These are phyloP conservation scores for Eilema sororculum DNA, from an alignment of 2,888 invertebrate genomes.

Conservation along the genomic window DNA sequence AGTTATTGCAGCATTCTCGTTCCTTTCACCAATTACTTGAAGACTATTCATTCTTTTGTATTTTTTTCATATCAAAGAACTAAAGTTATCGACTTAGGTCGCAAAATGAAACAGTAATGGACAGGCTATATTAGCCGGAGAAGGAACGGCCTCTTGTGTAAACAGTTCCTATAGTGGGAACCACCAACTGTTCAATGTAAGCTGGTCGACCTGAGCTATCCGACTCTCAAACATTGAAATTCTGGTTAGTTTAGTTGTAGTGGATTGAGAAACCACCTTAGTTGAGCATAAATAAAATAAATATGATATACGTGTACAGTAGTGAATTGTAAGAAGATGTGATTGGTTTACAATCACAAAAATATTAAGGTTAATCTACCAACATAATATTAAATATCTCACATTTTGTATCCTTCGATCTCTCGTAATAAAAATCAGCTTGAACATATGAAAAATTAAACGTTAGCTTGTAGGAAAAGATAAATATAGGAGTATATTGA, in stretches of 20 bases:
- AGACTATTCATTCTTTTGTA: conserved; percentile 9
- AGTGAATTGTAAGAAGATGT: neutral
- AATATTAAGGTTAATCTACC: too few relatives aligned
- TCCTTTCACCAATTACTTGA: conserved; percentile 8
- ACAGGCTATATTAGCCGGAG: neutral
- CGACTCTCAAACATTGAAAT: neutral
- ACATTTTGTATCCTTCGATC: too few relatives aligned
- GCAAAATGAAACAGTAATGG: neutral
- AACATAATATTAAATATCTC: too few relatives aligned
- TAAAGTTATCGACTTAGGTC: neutral
- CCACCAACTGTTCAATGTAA: neutral
- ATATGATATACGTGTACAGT: neutral
- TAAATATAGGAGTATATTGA: neutral
- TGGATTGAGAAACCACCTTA: neutral
- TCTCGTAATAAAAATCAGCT: neutral
- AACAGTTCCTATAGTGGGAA: neutral
- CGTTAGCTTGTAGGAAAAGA: neutral
- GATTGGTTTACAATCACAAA: neutral
- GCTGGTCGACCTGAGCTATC: neutral
- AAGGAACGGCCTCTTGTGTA: neutral
- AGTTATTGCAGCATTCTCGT: conserved; percentile 26
- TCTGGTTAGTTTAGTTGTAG: neutral
- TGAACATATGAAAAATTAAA: neutral
- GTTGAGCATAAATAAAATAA: neutral
- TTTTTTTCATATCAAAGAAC: neutral